A percentile compares a stretch with the other conserved stretches of the same genome.
These are phyloP conservation scores for Lasioglossum vierecki DNA, from an alignment of 2,888 invertebrate species.

Conservation along the genomic window DNA sequence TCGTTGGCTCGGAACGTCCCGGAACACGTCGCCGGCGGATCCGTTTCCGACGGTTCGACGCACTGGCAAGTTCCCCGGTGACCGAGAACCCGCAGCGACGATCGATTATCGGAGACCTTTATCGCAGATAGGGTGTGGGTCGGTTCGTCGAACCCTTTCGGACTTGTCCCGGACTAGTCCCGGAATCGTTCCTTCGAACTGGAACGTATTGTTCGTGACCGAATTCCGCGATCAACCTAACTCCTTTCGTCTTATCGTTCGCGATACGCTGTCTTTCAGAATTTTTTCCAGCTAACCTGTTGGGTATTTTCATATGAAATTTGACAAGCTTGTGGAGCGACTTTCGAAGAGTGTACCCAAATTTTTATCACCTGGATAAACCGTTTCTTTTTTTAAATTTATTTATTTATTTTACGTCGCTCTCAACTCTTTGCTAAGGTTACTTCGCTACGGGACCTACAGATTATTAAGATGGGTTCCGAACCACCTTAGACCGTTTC, in stretches of 20 bases:
- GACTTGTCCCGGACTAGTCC: background rate
- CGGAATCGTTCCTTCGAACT: background rate
- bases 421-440: too few species aligned
- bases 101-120: constrained; percentile 55
- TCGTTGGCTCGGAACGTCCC: background rate
- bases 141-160: constrained; percentile 59
- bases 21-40: background rate
- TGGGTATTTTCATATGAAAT: too few species aligned
- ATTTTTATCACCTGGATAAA: too few species aligned
- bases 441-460: too few species aligned
- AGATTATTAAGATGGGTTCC: too few species aligned
- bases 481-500: too few species aligned
- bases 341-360: too few species aligned
- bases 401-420: too few species aligned
- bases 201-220: background rate
- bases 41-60: constrained; percentile 9
- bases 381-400: too few species aligned
- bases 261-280: background rate
- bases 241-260: background rate
- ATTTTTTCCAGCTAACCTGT: too few species aligned
- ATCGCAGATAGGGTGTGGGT: constrained; percentile 47
- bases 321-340: too few species aligned
- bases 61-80: constrained; percentile 12
- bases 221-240: background rate
- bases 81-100: constrained; percentile 42